Evolutionary conservation across 2,113 vertebrate species (phyloP).

Genomic region (Antigone vipio): DNA sequence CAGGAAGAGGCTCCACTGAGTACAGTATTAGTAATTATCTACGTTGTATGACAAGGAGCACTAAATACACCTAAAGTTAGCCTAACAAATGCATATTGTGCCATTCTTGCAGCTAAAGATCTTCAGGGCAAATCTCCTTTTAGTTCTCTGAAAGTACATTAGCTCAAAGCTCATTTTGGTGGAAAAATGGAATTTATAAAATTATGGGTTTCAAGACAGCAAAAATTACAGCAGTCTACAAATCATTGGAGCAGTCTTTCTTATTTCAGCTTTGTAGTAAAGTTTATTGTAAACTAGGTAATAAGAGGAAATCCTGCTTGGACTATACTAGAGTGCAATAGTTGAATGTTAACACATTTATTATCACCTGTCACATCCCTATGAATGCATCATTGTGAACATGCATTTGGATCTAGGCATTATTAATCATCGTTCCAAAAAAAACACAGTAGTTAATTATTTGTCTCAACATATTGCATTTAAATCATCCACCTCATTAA

Average conservation of each 20-base stretch:
- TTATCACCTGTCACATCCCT: slow-evolving; percentile 57
- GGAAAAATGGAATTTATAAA: slow-evolving; percentile 16
- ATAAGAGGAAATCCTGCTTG: slow-evolving; percentile 56
- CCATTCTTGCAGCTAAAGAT: background rate
- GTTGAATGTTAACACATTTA: slow-evolving; percentile 62
- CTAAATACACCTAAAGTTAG: background rate
- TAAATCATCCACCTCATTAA: slow-evolving; percentile 56
- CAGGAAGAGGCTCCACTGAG: background rate
- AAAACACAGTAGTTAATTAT: slow-evolving; percentile 39
- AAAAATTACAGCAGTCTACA: background rate
- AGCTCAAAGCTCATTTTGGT: background rate
- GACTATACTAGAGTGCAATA: slow-evolving; percentile 22
- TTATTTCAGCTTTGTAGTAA: background rate
- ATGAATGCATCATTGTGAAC: slow-evolving; percentile 67
- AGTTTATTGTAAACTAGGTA: slow-evolving; percentile 39
- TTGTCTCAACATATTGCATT: slow-evolving; percentile 55
- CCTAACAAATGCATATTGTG: background rate
- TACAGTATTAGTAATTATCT: background rate
- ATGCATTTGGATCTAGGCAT: slow-evolving; percentile 32
- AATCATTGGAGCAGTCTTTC: background rate
- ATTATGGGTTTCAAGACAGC: slow-evolving; percentile 19
- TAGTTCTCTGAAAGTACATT: background rate
- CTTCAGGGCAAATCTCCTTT: background rate
- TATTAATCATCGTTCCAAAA: slow-evolving; percentile 45
- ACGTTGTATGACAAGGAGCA: background rate